Percentiles rank a stretch among this genome's conserved stretches.
These are phyloP conservation scores for Bradynema listronoti DNA, from an alignment of 1,140 invertebrate genomes.

Conservation along the genomic window DNA sequence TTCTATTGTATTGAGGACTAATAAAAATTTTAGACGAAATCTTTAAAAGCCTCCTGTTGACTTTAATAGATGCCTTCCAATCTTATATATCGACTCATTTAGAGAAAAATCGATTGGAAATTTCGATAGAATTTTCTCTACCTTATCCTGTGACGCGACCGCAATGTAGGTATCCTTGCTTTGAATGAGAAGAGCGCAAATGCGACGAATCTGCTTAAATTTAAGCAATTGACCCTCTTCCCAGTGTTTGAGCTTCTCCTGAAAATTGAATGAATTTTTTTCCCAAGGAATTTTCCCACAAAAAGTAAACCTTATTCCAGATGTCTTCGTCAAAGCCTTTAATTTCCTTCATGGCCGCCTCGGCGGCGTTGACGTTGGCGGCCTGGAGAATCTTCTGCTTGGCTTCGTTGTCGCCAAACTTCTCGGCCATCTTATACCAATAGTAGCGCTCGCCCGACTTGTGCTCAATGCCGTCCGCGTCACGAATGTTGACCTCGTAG, in stretches of 20 bases:
- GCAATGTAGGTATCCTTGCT: constrained; percentile 42
- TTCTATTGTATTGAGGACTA: neutral
- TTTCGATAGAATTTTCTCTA: constrained; percentile 12
- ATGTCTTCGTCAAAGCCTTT: constrained; percentile 38
- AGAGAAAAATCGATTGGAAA: neutral
- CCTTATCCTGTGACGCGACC: constrained; percentile 48
- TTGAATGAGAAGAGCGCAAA: constrained; percentile 38
- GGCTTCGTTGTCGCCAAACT: constrained; percentile 40
- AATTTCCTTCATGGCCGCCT: constrained; percentile 45
- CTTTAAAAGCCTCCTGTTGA: neutral
- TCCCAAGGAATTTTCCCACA: constrained; percentile 14
- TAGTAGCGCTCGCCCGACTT: constrained; percentile 51
- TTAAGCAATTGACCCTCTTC: constrained; percentile 44
- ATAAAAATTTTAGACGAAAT: constrained; percentile 12
- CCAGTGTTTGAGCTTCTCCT: constrained; percentile 40
- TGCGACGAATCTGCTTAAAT: constrained; percentile 44
- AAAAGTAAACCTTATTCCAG: constrained; percentile 42
- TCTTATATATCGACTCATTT: neutral
- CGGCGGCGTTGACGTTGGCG: constrained; percentile 31
- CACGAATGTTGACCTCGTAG: constrained; percentile 33
- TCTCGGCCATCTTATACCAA: constrained; percentile 55
- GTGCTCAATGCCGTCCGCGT: constrained; percentile 44
- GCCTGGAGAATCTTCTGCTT: constrained; percentile 45
- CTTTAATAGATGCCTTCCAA: neutral
- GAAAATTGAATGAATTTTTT: constrained; percentile 18